A percentile compares a stretch with the other conserved stretches of the same genome.
These are phyloP conservation scores for Carpatolechia fugitivella DNA, from an alignment of 2,888 invertebrate genomes.

Conservation along the genomic window DNA sequence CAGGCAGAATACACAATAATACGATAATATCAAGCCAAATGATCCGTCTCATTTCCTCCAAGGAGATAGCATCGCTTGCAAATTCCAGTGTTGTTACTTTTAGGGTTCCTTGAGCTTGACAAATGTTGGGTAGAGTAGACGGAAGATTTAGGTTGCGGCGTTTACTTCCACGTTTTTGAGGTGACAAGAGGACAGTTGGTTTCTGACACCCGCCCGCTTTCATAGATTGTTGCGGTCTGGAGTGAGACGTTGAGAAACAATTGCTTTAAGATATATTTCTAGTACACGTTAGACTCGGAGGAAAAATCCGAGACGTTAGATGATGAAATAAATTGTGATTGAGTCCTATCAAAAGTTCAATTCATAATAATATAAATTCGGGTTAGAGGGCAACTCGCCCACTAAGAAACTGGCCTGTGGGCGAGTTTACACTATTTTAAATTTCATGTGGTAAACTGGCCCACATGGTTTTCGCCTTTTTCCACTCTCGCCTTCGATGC, in stretches of 20 bases:
- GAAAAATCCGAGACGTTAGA: too few species aligned
- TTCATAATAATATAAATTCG: too few species aligned
- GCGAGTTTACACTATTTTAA: too few species aligned
- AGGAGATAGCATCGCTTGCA: constrained; percentile 27
- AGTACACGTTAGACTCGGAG: too few species aligned
- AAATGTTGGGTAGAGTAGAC: constrained; percentile 1
- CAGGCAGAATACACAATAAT: constrained; percentile 26
- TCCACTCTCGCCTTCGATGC: too few species aligned
- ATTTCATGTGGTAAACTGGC: too few species aligned
- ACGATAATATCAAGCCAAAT: constrained; percentile 30
- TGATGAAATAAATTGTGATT: too few species aligned
- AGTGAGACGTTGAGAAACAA: background rate
- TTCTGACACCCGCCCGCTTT: background rate
- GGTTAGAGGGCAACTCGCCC: too few species aligned
- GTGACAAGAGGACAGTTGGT: constrained; percentile 4
- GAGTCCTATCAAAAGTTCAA: too few species aligned
- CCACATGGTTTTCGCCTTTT: too few species aligned
- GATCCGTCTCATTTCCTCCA: constrained; percentile 31
- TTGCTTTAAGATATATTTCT: too few species aligned
- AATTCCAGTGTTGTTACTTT: constrained; percentile 20
- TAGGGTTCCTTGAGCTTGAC: constrained; percentile 11
- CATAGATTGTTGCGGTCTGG: background rate
- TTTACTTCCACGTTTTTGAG: constrained; percentile 3
- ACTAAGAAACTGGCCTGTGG: too few species aligned
- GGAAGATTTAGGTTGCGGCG: constrained; percentile 1